Evolutionary conservation across 2,888 invertebrate genomes (phyloP).

Genomic region (Limnephilus rhombicus): DNA sequence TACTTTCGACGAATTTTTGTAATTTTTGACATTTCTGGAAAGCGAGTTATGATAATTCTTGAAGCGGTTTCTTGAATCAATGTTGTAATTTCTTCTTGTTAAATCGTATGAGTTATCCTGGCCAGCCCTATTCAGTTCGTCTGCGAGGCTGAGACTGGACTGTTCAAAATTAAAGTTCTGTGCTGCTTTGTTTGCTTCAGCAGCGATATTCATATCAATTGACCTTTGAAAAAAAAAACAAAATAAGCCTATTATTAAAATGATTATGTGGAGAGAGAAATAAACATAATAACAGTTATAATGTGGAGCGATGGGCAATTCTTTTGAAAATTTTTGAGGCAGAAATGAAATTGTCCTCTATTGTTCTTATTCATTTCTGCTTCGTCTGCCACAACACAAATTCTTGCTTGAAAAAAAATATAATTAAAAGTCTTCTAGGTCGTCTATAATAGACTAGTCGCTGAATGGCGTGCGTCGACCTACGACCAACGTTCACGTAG

Average conservation of each 20-base stretch:
- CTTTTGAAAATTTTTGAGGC: too few species aligned
- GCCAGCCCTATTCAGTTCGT: neutral
- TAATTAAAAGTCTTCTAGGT: too few species aligned
- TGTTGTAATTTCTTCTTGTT: conserved; percentile 31
- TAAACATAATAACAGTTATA: too few species aligned
- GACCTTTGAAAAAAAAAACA: conserved; percentile 69
- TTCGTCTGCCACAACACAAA: too few species aligned
- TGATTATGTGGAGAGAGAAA: neutral
- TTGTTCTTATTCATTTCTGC: too few species aligned
- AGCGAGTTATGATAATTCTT: neutral
- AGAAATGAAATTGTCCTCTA: too few species aligned
- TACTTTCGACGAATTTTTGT: neutral
- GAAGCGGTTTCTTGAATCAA: conserved; percentile 20
- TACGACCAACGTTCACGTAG: too few species aligned
- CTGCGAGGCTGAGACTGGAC: neutral
- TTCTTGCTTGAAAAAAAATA: too few species aligned
- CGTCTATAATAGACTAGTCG: too few species aligned
- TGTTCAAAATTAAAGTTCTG: conserved; percentile 58
- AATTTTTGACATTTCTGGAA: neutral
- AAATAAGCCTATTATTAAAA: neutral
- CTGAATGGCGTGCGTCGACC: too few species aligned
- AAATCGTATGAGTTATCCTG: conserved; percentile 7
- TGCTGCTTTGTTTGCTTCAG: conserved; percentile 71
- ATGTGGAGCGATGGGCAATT: too few species aligned
- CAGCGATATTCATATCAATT: conserved; percentile 75